These are phyloP conservation scores for Hepsetus odoe DNA, from an alignment of 2,113 vertebrate genomes.

Conservation along the genomic window DNA sequence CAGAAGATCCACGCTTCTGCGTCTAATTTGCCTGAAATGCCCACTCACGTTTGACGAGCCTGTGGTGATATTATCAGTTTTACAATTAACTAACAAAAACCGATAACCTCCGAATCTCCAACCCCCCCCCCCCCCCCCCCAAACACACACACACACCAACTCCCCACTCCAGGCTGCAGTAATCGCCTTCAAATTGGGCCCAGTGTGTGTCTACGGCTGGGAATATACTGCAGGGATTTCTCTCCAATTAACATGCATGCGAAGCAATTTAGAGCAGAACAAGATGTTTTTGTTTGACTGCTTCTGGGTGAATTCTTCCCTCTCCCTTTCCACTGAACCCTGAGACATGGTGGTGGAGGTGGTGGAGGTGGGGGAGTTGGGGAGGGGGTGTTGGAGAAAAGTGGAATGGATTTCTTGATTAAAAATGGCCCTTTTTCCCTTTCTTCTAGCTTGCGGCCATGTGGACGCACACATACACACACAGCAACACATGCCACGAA, in stretches of 20 bases:
- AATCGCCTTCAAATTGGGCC: slow-evolving; percentile 54
- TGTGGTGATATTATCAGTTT: slow-evolving; percentile 75
- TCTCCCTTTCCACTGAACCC: slow-evolving; percentile 70
- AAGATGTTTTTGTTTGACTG: slow-evolving; percentile 82
- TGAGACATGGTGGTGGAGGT: slow-evolving; percentile 53
- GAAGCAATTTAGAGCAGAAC: slow-evolving; percentile 82
- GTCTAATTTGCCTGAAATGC: slow-evolving; percentile 79
- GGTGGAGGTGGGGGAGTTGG: slow-evolving; percentile 46
- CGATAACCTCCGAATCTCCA: slow-evolving; percentile 80
- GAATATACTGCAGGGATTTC: slow-evolving; percentile 76
- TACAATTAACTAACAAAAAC: slow-evolving; percentile 84
- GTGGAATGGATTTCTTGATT: slow-evolving; percentile 83
- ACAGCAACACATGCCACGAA: slow-evolving; percentile 74
- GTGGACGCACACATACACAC: slow-evolving; percentile 57
- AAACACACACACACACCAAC: no score
- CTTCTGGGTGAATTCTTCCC: slow-evolving; percentile 78
- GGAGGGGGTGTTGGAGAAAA: slow-evolving; percentile 64
- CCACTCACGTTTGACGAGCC: slow-evolving; percentile 74
- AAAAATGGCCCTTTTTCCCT: slow-evolving; percentile 71
- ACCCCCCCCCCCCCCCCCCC: slow-evolving; percentile 50
- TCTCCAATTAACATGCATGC: slow-evolving; percentile 83
- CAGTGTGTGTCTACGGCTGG: slow-evolving; percentile 51
- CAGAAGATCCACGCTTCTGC: slow-evolving; percentile 74
- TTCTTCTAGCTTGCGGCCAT: slow-evolving; percentile 61
- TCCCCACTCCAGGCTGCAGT: slow-evolving; percentile 45